These are phyloP conservation scores for Eugnorisma glareosa DNA, from an alignment of 2,888 invertebrate genomes.

Conservation along the genomic window DNA sequence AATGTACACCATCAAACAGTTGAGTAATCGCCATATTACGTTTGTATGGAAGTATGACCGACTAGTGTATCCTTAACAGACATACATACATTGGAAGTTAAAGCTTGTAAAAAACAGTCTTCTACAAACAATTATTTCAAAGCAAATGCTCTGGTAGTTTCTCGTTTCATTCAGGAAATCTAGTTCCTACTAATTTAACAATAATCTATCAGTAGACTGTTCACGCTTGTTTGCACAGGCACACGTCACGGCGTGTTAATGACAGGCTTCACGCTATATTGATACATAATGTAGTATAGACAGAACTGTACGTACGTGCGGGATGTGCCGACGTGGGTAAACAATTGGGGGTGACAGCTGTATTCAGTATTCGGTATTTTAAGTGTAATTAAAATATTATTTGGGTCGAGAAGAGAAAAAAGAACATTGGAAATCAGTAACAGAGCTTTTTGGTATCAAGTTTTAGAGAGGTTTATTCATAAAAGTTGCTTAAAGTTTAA, in stretches of 20 bases:
- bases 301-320: conserved; percentile 5
- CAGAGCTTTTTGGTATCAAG: neutral
- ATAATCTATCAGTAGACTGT: conserved; percentile 64
- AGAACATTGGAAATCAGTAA: neutral
- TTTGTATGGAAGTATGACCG: too few relatives aligned
- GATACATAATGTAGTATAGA: conserved; percentile 22
- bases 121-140: neutral
- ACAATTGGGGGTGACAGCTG: conserved; percentile 28
- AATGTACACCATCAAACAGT: too few relatives aligned
- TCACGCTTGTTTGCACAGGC: conserved; percentile 68
- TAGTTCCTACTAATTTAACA: conserved; percentile 23
- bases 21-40: too few relatives aligned
- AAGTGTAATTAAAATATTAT: conserved; percentile 29
- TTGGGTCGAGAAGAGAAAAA: neutral
- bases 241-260: conserved; percentile 61
- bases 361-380: conserved; percentile 13
- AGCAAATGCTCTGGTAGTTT: neutral
- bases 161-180: neutral
- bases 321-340: conserved; percentile 20
- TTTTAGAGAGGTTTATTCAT: neutral
- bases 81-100: too few relatives aligned
- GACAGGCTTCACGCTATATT: conserved; percentile 61
- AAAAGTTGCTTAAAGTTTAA: neutral
- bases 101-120: neutral
- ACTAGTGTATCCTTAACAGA: too few relatives aligned